These are phyloP conservation scores for Globicephala melas DNA, from an alignment of 2,113 vertebrate genomes.

Conservation along the genomic window DNA sequence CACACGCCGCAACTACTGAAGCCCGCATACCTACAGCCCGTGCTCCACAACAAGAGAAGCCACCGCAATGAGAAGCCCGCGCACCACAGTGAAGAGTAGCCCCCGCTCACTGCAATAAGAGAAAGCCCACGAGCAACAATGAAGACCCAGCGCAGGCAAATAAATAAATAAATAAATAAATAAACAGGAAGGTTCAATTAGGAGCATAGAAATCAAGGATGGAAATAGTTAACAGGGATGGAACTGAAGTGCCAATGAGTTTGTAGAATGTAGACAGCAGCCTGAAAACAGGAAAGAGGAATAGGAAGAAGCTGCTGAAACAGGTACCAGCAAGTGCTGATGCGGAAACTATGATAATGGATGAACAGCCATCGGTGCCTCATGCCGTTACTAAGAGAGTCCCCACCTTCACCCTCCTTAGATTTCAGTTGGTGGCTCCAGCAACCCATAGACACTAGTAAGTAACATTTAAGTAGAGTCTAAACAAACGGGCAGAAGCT, in stretches of 20 bases:
- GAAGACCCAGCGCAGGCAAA: no score
- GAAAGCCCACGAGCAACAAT: no score
- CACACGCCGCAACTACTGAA: no score
- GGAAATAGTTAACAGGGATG: not conserved
- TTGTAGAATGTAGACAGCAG: not conserved
- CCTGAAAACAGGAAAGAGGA: slow-evolving; percentile 60
- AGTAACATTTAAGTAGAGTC: not conserved
- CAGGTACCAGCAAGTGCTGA: slow-evolving; percentile 28
- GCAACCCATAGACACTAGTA: not conserved
- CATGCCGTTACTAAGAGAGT: not conserved
- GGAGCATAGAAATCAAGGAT: not conserved
- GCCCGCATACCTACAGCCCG: no score
- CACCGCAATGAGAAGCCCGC: no score
- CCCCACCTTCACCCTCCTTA: not conserved
- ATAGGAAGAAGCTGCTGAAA: slow-evolving; percentile 51
- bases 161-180: not conserved
- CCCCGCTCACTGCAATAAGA: no score
- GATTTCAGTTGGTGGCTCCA: not conserved
- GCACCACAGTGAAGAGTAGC: no score
- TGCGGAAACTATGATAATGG: not conserved
- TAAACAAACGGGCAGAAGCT: not conserved
- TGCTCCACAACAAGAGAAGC: no score
- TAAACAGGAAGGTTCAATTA: slow-evolving; percentile 1
- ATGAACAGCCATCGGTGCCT: not conserved
- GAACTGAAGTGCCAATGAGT: not conserved